Conservation (phyloP, 2,113 vertebrate genomes). For the Gallinago paraguaiae region DNA sequence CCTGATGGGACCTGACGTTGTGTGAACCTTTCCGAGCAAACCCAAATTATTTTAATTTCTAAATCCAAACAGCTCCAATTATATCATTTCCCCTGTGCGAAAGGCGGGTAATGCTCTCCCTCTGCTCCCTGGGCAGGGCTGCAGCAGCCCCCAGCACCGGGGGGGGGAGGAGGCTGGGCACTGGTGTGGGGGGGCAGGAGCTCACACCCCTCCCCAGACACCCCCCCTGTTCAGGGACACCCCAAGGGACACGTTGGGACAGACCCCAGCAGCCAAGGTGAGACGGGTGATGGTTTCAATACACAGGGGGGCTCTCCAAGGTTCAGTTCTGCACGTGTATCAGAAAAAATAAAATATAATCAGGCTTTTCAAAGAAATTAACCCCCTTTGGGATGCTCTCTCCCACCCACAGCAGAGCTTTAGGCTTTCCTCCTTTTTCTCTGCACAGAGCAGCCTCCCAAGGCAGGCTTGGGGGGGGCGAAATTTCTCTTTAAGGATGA, state of each 20-base stretch:
- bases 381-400: background rate
- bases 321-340: background rate
- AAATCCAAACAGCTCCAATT: constrained; percentile 74
- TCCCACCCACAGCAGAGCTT: background rate
- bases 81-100: constrained; percentile 60
- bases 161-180: background rate
- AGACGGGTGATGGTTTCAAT: background rate
- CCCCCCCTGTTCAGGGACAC: background rate
- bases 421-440: background rate
- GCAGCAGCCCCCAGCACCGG: background rate
- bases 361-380: background rate
- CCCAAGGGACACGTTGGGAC: background rate
- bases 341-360: background rate
- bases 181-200: background rate
- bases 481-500: constrained; percentile 30
- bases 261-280: background rate
- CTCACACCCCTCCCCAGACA: background rate
- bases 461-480: background rate
- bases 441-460: background rate
- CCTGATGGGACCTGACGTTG: constrained; percentile 68
- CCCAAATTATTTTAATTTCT: constrained; percentile 72
- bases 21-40: constrained; percentile 66
- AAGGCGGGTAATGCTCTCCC: constrained; percentile 49
- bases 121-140: constrained; percentile 9
- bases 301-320: background rate